Base-by-base conservation (phyloP, 2,888 invertebrate genomes). In the Brachypalpus laphriformis region DNA sequence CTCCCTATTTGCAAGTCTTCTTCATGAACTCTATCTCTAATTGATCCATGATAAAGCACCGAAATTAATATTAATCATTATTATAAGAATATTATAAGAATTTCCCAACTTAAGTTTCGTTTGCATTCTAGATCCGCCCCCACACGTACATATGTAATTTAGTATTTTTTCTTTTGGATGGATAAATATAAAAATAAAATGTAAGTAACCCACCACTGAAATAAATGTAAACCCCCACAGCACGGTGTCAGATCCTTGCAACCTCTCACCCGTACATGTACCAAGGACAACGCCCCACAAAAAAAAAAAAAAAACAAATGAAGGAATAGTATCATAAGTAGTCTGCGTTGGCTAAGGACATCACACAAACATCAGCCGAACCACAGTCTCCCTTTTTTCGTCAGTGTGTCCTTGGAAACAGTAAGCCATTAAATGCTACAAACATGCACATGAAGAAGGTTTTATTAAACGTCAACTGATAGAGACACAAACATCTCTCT, bases 401-500 rank as follows among this genome's bases (percentile, higher is more conserved):
- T 31, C 61, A 61, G 31, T 59, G 34, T 66, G 65, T 51, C 75
- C 75, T 81, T 59, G 70, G 65, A 71, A 65, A 80, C 51, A 75
- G 66, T 68, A 74, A 68, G 74, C 78, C 80, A 80, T 83, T 80
- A 83, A 81, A 57, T 75, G 75, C 65, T 54, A 75, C 70, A 75
- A 65, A 70, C 63, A 74, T 70, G 68, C 57, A 70, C 75, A 85
- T 75, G 81, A 71, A 81, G 85, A 75, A 63, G 71, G 59, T 85
- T 85, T 71, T 81, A 81, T 81, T 85, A 85, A 85, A 81, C 61
- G 72, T 80, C 83, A 80, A 72, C 47, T 47, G 37, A 42, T 40
- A 66, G 31, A 72, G 22, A 61, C 47, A 74, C 72, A 78, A 61
- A 74, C 65, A 78, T 54, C 25, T 20, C 18, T 49, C 31, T 11